Evolutionary conservation across 2,113 vertebrate species (phyloP), one percentile per base, ranked within the genome.

Genomic region (Microcebus tavaratra): DNA sequence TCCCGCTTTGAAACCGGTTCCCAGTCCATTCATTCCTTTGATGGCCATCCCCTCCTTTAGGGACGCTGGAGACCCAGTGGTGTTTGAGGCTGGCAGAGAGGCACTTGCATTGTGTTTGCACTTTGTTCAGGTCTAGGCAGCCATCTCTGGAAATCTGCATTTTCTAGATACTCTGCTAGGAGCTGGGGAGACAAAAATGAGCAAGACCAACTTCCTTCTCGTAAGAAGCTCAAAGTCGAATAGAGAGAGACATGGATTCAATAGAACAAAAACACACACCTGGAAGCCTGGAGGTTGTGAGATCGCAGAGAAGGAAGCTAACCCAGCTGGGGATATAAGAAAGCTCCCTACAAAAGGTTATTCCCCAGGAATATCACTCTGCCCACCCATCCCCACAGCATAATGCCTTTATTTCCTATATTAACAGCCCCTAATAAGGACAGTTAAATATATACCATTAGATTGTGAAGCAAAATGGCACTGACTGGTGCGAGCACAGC

Each of bases 391-490:
- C 78, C 27, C 48, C 27, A 27, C 68, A 72, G 13, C 48, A 27
- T 14, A 57, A 6, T 34, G n/a, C 75, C 84, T 73, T 50, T 42
- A 14, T 80, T 45, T 90, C 92, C 73, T 63, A 21, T 39, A 45
- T 53, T 55, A 65, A 50, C 50, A 68, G 10, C 36, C 73, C 53
- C 34, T 50, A 36, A 70, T 65, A 45, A 92, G 73, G 36, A 87
- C 29, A 59, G 29, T 63, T 73, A 86, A 79, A 70, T 31, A 39
- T 10, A 53, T 10, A 53, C 68, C 25, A 17, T 86, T 53, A 68
- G 48, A 29, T 57, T 29, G 29, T n/a, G 63, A 95, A 85, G n/a
- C 86, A 92, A 68, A 96, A 84, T 91, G 29, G n/a, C 18, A 63
- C 80, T 34, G 36, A 8, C 18, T 70, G 42, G 8, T 45, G 6